Percentiles rank a stretch among this genome's conserved stretches.
Conservation (phyloP, 2,113 vertebrate species). For the Jacana jacana region DNA sequence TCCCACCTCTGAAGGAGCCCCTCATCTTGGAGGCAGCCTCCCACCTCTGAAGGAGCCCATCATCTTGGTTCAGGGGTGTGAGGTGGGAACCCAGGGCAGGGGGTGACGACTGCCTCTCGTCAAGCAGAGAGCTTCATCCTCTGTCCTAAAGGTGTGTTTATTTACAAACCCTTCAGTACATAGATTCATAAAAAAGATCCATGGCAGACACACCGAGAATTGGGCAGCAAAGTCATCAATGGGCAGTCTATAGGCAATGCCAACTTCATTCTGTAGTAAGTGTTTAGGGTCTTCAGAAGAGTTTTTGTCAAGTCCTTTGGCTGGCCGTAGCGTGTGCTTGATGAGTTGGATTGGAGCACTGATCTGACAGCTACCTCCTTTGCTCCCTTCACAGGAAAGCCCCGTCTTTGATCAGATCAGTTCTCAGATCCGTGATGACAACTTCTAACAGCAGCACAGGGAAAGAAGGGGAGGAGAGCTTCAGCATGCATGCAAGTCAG, state of each 20-base stretch:
- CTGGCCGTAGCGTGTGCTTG: background rate
- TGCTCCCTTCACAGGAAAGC: background rate
- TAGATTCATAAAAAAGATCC: background rate
- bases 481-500: background rate
- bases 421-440: background rate
- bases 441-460: background rate
- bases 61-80: too few species aligned
- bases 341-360: background rate
- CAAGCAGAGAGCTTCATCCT: background rate
- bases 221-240: background rate
- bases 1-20: too few species aligned
- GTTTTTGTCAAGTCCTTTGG: background rate
- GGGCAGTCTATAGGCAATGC: background rate
- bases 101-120: background rate
- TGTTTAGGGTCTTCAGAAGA: background rate
- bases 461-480: background rate
- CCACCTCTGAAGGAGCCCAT: background rate
- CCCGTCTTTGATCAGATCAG: background rate
- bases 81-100: too few species aligned
- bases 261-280: background rate
- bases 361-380: background rate
- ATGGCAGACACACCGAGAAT: background rate
- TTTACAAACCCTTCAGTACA: background rate
- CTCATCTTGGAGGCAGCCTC: background rate
- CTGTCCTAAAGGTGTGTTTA: background rate